Conservation (phyloP, 92 coral and sea anemone genomes). For the Epizoanthus rinbou region DNA sequence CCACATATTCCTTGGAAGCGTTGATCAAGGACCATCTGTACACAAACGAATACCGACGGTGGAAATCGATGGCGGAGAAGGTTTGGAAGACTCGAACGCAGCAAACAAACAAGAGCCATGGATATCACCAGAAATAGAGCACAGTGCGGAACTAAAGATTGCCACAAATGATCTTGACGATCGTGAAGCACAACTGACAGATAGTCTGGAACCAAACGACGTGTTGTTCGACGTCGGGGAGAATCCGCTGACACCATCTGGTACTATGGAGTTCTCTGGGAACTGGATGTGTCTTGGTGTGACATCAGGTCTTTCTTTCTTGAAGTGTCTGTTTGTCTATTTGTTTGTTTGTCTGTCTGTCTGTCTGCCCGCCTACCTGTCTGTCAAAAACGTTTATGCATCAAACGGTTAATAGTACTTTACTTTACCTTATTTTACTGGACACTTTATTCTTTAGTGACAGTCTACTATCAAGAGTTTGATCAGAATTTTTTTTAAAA, state of each 20-base stretch:
- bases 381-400: too few relatives aligned
- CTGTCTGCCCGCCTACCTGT: too few relatives aligned
- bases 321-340: too few relatives aligned
- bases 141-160: background rate
- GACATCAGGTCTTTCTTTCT: background rate
- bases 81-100: background rate
- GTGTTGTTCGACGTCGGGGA: background rate
- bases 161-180: too few relatives aligned
- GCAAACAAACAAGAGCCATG: background rate
- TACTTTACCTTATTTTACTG: too few relatives aligned
- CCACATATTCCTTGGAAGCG: conserved; percentile 17
- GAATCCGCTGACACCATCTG: background rate
- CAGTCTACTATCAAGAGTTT: too few relatives aligned
- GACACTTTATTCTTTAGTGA: too few relatives aligned
- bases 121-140: background rate
- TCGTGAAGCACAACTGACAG: background rate
- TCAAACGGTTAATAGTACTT: too few relatives aligned
- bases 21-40: background rate
- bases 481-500: too few relatives aligned
- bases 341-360: too few relatives aligned
- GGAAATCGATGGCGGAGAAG: background rate
- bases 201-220: background rate
- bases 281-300: conserved; percentile 1
- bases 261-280: background rate
- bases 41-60: background rate